Base-by-base conservation (phyloP, 2,113 vertebrate species). In the Halichoerus grypus region DNA sequence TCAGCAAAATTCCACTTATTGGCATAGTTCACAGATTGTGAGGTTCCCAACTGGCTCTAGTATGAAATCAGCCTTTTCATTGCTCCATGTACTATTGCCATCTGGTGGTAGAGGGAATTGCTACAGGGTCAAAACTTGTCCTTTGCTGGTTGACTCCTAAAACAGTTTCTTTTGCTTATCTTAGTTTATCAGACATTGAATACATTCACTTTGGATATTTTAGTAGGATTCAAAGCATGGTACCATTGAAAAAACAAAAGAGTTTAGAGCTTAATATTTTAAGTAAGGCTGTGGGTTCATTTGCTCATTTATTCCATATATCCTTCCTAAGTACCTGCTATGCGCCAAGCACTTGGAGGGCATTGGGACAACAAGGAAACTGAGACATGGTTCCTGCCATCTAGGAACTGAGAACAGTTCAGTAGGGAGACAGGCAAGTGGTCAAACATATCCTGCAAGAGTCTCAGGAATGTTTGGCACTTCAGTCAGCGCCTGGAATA, bases 1-100 rank as follows among this genome's bases (percentile, higher is more conserved):
- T 94, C 80, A 97, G 96, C 96, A 89, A 95, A 76, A 95, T 88
- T 96, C 77, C 71, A 95, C 76, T 96, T 67, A 79, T 46, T 88
- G 98, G 92, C 94, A 96, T 19, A 79, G 72, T 76, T 80, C 74
- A 95, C 82, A 94, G 83, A 72, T 46, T 53, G 49, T 92, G 59
- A 88, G 65, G 63, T 83, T 97, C 92, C 39, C 83, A 65, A 53
- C 42, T 14, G 82, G 80, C 53, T 82, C 71, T 59, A 33, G 28
- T n/a, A 7, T 18, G 72, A 95, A 76, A 82, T 22, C 84, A 88
- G 21, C 46, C 71, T 74, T 85, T 61, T 42, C 85, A 26, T 84
- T 28, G 26, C 46, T n/a, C n/a, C 88, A 7, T 72, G 72, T 59
- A 79, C 74, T 79, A 65, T 7, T 65, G 21, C 98, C 98, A 96